Conservation (phyloP, 1,140 invertebrate genomes). For the Apis mellifera region DNA sequence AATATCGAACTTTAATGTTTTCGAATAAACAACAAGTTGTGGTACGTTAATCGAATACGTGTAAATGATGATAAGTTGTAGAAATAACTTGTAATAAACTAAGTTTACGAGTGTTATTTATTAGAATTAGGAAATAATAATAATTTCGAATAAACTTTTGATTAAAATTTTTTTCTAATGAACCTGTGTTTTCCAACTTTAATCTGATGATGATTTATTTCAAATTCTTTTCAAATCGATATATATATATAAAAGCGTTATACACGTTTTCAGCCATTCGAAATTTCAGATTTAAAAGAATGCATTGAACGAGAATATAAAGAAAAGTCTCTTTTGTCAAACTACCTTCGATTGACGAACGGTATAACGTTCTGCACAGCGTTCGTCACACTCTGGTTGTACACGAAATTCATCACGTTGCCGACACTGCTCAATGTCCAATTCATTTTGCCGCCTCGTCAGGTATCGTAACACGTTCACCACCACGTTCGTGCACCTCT, state of each 20-base stretch:
- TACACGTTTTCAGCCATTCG: neutral
- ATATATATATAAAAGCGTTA: neutral
- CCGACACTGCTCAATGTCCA: constrained; percentile 38
- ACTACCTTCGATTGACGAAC: constrained; percentile 72
- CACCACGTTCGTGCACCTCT: neutral
- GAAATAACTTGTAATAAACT: too few relatives aligned
- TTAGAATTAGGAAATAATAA: too few relatives aligned
- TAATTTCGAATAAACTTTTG: too few relatives aligned
- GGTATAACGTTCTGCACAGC: constrained; percentile 62
- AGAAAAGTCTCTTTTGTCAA: neutral
- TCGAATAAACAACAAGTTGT: too few relatives aligned
- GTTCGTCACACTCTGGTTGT: constrained; percentile 65
- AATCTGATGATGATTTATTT: too few relatives aligned
- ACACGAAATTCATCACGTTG: constrained; percentile 62
- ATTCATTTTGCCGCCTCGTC: constrained; percentile 45
- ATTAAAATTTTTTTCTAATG: too few relatives aligned
- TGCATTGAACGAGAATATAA: neutral
- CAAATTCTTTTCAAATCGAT: too few relatives aligned
- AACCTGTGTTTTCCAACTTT: too few relatives aligned
- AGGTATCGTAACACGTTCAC: neutral
- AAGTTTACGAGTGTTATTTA: too few relatives aligned
- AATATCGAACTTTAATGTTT: too few relatives aligned
- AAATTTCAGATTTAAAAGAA: neutral
- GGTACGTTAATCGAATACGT: too few relatives aligned
- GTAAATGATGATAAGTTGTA: too few relatives aligned